Percentiles rank a stretch among this genome's conserved stretches.
These are phyloP conservation scores for Morelia viridis DNA, from an alignment of 2,797 vertebrate species.

Conservation along the genomic window DNA sequence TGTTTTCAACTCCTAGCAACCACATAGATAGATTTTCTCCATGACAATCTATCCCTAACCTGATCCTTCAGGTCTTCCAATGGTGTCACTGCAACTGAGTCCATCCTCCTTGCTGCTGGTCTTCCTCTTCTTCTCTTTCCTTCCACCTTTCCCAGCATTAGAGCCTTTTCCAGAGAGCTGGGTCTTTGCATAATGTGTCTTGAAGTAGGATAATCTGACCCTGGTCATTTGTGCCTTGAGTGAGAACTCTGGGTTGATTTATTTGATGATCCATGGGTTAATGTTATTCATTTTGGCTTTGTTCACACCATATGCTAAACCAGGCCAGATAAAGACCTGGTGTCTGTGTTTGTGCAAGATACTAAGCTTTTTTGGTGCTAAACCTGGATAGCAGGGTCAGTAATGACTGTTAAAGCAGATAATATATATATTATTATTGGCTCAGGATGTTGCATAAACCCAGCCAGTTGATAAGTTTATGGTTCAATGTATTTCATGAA, in stretches of 20 bases:
- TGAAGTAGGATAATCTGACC: no score
- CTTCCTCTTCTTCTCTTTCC: no score
- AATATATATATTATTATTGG: neutral
- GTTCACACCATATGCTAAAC: neutral
- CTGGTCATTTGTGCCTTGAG: no score
- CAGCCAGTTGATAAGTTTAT: neutral
- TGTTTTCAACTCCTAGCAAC: neutral
- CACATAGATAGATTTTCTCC: neutral
- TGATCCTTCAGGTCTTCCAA: neutral
- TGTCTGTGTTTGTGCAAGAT: neutral
- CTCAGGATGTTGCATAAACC: neutral
- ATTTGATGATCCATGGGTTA: neutral
- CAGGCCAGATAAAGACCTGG: neutral
- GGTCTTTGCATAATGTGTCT: no score
- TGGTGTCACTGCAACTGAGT: neutral
- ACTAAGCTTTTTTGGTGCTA: neutral
- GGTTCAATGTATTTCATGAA: neutral
- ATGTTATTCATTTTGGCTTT: neutral
- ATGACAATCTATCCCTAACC: neutral
- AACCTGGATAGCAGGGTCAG: neutral
- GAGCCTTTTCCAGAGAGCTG: no score
- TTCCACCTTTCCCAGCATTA: no score
- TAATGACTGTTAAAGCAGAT: no score
- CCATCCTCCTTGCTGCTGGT: no score
- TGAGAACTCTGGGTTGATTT: no score